Percentiles rank a stretch among this genome's conserved stretches.
Conservation (phyloP, 2,888 invertebrate genomes). For the Drosophila eohydei region DNA sequence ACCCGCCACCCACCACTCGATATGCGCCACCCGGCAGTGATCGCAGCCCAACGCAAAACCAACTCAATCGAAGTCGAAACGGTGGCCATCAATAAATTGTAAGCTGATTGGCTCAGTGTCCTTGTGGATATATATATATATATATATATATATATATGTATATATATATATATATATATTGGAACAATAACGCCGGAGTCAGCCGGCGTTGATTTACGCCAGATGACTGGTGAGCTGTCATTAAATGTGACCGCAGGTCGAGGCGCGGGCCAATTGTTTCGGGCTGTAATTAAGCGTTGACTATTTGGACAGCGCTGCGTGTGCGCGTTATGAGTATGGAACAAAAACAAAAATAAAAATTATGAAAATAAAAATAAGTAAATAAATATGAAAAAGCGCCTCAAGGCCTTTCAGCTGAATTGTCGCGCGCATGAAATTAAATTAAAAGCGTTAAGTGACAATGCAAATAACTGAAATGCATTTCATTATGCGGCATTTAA, state of each 20-base stretch:
- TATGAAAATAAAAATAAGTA: not conserved
- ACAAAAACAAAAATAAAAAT: not conserved
- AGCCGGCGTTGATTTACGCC: constrained; percentile 47
- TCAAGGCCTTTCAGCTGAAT: constrained; percentile 42
- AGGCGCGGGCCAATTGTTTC: constrained; percentile 22
- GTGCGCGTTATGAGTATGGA: constrained; percentile 34
- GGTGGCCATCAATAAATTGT: constrained; percentile 49
- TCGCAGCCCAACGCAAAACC: constrained; percentile 2
- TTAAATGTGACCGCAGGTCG: constrained; percentile 68
- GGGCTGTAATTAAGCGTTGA: constrained; percentile 57
- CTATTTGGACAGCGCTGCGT: constrained; percentile 51
- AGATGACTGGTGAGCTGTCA: constrained; percentile 54
- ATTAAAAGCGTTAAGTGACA: constrained; percentile 67
- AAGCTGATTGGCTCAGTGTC: constrained; percentile 44
- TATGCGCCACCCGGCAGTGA: not conserved
- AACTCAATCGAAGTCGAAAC: constrained; percentile 1
- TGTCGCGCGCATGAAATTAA: constrained; percentile 45
- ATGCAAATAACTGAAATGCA: constrained; percentile 69
- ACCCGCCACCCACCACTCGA: not conserved
- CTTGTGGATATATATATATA: constrained; percentile 24
- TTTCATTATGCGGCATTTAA: constrained; percentile 65
- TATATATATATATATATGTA: no score
- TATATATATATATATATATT: no score
- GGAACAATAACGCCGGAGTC: constrained; percentile 31
- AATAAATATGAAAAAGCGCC: constrained; percentile 23